These are phyloP conservation scores for Pangasius sanitwongsei DNA, from an alignment of 2,797 vertebrate genomes.

Conservation along the genomic window DNA sequence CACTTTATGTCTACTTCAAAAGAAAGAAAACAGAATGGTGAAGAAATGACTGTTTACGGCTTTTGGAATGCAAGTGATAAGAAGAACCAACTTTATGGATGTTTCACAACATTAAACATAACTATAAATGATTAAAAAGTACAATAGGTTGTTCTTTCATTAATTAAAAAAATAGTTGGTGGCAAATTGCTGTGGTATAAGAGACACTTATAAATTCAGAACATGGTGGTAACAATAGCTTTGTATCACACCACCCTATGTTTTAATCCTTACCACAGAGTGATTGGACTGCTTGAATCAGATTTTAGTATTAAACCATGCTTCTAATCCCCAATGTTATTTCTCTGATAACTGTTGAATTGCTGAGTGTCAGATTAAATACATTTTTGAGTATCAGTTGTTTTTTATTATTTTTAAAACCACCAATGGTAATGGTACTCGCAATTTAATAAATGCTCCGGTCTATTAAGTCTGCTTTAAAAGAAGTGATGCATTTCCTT, in stretches of 20 bases:
- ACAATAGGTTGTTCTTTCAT: background rate
- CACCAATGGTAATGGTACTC: background rate
- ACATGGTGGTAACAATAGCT: background rate
- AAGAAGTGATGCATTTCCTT: conserved; percentile 39
- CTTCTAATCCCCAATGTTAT: background rate
- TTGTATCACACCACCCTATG: background rate
- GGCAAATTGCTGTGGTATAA: background rate
- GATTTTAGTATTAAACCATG: too few relatives aligned
- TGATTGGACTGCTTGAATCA: background rate
- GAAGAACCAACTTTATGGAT: background rate
- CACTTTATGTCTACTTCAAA: background rate
- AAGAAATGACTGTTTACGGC: background rate
- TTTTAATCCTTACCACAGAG: background rate
- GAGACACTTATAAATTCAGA: background rate
- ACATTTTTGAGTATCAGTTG: background rate
- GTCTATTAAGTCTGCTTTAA: background rate
- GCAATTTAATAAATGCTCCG: background rate
- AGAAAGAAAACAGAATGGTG: background rate
- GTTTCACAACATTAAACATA: background rate
- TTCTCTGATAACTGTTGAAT: background rate
- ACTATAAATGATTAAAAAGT: background rate
- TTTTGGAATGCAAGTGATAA: background rate
- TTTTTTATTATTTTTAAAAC: background rate
- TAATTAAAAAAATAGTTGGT: background rate
- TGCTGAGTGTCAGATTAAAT: background rate